phyloP scores from a whole-genome alignment of 2,888 invertebrate genomes.

The Branchipolynoe longqiensis region DNA sequence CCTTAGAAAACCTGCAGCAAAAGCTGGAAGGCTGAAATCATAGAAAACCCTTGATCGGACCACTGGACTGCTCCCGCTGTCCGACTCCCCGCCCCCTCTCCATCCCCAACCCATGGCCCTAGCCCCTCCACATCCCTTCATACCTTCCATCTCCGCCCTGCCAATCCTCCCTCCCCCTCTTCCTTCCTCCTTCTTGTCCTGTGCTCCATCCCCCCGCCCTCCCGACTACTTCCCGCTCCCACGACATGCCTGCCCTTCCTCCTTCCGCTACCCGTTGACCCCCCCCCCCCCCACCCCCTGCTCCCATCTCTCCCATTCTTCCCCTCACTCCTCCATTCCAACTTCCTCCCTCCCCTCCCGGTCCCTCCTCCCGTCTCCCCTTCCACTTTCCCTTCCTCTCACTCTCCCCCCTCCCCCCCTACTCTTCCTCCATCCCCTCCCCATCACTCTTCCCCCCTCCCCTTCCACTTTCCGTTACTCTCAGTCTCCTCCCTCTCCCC shows the following conservation, averaged over 20 bases:
- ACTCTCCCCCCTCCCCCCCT: neutral
- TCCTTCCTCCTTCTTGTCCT: neutral
- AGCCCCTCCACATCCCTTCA: neutral
- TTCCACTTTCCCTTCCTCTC: conserved; percentile 1
- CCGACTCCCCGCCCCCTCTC: neutral
- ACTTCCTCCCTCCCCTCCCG: neutral
- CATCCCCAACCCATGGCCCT: too few relatives aligned
- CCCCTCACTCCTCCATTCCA: neutral
- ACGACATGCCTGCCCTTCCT: neutral
- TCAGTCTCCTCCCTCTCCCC: neutral
- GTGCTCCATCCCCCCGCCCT: neutral
- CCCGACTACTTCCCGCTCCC: neutral
- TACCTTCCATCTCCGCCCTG: neutral
- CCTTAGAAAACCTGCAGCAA: too few relatives aligned
- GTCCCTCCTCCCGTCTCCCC: neutral
- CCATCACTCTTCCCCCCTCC: neutral
- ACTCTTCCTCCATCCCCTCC: neutral
- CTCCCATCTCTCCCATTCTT: neutral
- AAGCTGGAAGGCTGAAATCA: too few relatives aligned
- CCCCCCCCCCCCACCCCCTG: neutral
- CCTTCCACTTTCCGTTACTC: neutral
- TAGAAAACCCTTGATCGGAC: too few relatives aligned
- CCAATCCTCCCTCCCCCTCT: too few relatives aligned
- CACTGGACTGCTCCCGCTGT: too few relatives aligned
- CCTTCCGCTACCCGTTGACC: neutral